Base-by-base conservation (phyloP, 2,113 vertebrate genomes). In the Neotragus moschatus region DNA sequence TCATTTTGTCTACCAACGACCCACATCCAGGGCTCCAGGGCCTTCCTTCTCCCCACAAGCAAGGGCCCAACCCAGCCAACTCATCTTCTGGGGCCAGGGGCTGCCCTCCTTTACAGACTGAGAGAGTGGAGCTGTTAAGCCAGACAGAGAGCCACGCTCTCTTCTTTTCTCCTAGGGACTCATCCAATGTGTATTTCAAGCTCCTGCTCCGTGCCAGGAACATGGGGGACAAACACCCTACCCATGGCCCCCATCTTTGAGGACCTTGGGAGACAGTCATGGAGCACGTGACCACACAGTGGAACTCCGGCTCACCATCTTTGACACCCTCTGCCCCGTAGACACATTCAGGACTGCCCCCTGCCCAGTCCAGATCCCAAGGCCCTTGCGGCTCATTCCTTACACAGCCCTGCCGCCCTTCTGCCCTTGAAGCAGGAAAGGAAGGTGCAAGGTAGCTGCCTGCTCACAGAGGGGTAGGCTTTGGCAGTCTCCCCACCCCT, bases 221-320 rank as follows among this genome's bases (percentile, higher is more conserved):
- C 84, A 49, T 1, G 1, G 58, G 3, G 3, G 5, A 28, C 51
- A 21, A 15, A 10, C 5, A 1, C 43, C 63, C 25, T 10, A 0
- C 3, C 2, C 0, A 0, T 0, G 61, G 36, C 51, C 30, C 53
- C 39, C 0, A 1, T 45, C 43, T 82, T 5, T 8, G 77, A 91
- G 66, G 66, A 84, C 2, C 3, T 4, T 0, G 7, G 58, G 25
- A 14, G 60, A 55, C 28, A 9, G 55, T 30, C 55, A 12, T 1
- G 66, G 75, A 23, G 30, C 7, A 8, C 1, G 11, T 4, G 90
- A 77, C 49, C 33, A 49, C 23, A 5, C 8, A 6, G n/a, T 17
- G 45, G 13, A 53, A 33, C 15, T 61, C 36, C 2, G 58, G 58
- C 17, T 80, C 58, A 56, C 23, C 60, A 39, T 14, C 70, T 60